Percentiles rank a stretch among this genome's conserved stretches.
Conservation (phyloP, 23 tunicate genomes). For the Clavelina lepadiformis region DNA sequence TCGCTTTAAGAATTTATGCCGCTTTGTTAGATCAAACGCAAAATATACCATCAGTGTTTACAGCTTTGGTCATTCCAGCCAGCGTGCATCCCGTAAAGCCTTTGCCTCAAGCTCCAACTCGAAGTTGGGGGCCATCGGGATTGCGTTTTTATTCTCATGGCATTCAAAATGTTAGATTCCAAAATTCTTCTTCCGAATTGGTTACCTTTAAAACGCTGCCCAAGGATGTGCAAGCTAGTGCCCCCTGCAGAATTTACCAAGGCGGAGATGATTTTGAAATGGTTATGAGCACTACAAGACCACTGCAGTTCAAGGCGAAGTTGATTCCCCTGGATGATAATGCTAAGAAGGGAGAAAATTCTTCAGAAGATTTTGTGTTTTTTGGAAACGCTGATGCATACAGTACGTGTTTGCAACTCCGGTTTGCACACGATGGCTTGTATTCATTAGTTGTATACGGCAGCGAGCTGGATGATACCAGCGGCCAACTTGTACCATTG, state of each 20-base stretch:
- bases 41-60: conserved; percentile 34
- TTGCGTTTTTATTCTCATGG: conserved; percentile 1
- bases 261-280: conserved; percentile 48
- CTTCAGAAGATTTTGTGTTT: conserved; percentile 25
- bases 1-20: conserved; percentile 36
- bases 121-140: conserved; percentile 53
- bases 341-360: neutral
- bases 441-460: conserved; percentile 39
- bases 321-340: conserved; percentile 4
- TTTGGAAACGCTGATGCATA: conserved; percentile 4
- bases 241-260: conserved; percentile 29
- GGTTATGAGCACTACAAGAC: neutral
- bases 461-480: neutral
- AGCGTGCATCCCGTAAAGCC: neutral
- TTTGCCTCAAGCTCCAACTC: conserved; percentile 37
- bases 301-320: conserved; percentile 25
- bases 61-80: conserved; percentile 7
- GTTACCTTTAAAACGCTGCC: neutral
- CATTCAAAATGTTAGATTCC: conserved; percentile 1
- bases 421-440: conserved; percentile 26
- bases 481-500: conserved; percentile 35
- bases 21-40: conserved; percentile 12
- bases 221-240: neutral
- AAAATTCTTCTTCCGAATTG: conserved; percentile 4
- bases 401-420: conserved; percentile 3